These are phyloP conservation scores for Synergus gifuensis DNA, from an alignment of 2,888 invertebrate species.

Conservation along the genomic window DNA sequence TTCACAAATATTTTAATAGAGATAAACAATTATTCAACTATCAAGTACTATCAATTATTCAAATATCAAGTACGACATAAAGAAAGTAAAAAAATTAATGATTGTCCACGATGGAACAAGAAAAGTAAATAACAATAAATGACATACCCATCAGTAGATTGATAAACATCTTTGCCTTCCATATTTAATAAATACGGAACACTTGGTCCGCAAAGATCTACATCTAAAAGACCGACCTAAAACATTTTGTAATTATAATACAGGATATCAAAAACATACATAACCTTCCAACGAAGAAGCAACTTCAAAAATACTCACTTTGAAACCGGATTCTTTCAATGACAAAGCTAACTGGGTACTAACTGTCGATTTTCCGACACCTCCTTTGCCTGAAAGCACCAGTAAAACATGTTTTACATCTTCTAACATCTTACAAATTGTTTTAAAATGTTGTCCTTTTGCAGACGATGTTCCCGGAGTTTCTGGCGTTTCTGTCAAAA, in stretches of 20 bases:
- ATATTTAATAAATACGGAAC: constrained; percentile 92
- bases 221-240: constrained; percentile 94
- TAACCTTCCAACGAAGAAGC: background rate
- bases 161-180: constrained; percentile 91
- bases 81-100: background rate
- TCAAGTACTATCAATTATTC: no score
- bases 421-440: constrained; percentile 82
- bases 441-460: background rate
- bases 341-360: constrained; percentile 95
- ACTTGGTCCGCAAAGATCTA: constrained; percentile 97
- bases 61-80: background rate
- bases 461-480: background rate
- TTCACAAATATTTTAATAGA: background rate
- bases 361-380: constrained; percentile 98
- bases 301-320: constrained; percentile 81
- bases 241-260: constrained; percentile 62
- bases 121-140: constrained; percentile 28
- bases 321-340: constrained; percentile 87
- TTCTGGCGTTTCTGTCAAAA: background rate
- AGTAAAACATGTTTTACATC: constrained; percentile 91
- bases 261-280: constrained; percentile 36
- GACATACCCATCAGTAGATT: constrained; percentile 89
- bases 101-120: background rate
- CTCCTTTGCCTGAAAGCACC: constrained; percentile 98
- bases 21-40: background rate